Base-by-base conservation (phyloP, 2,113 vertebrate species). In the Cavia aperea region DNA sequence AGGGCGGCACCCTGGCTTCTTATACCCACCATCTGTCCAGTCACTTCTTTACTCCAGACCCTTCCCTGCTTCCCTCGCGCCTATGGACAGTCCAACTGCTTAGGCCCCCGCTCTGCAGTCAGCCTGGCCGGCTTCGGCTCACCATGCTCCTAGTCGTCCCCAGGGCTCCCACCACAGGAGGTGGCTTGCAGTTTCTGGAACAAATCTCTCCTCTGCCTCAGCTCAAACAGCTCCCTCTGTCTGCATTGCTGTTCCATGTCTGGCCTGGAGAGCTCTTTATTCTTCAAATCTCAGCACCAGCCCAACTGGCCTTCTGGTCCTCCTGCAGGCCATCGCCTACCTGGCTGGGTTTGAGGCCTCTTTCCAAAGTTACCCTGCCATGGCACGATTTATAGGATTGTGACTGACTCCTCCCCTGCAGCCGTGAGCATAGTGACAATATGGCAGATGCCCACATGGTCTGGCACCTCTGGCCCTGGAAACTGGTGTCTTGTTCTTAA, bases 311-410 rank as follows among this genome's bases (percentile, higher is more conserved):
- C 58, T 85, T 58, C 18, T 12, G 63, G 60, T 23, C 39, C 60
- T 89, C 84, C 26, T 36, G 58, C 51, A 56, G 23, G 43, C 77
- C 24, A 7, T 2, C 5, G 23, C 68, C 19, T 0, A 16, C 70
- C 58, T 26, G 65, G 81, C 49, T 68, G 79, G 49, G 39, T 29
- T 43, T 81, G 83, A 78, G 86, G 46, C 24, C 18, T 88, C 87
- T 73, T 43, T 85, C 51, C 66, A 24, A 23, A 13, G 93, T 46
- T 46, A 43, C 4, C 18, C 31, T 56, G n/a, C 21, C 11, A 12
- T 33, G 6, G 51, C 7, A 4, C 0, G 4, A 58, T 15, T 26
- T 0, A 26, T 0, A 3, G 70, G 36, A 11, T 15, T 14, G 4
- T 23, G 18, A 63, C 10, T 5, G 19, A 65, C 81, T 54, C 72